A percentile compares a stretch with the other conserved stretches of the same genome.
Evolutionary conservation across 2,888 invertebrate genomes (phyloP).

Genomic region (Unio delphinus): DNA sequence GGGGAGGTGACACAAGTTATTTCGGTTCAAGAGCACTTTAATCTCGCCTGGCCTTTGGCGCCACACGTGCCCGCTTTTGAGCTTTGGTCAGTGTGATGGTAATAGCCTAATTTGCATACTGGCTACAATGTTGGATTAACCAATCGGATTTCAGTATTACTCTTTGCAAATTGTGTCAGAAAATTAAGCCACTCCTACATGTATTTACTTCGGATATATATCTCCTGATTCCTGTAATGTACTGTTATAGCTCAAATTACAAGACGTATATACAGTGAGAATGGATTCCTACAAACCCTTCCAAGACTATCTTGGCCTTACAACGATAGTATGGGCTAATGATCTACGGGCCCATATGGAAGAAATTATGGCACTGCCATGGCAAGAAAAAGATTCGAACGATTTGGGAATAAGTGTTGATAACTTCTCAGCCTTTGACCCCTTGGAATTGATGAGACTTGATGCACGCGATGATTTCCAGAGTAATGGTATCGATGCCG

Average conservation of each 20-base stretch:
- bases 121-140: too few relatives aligned
- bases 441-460: slow-evolving; percentile 4
- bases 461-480: slow-evolving; percentile 34
- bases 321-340: slow-evolving; percentile 17
- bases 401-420: slow-evolving; percentile 6
- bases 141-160: too few relatives aligned
- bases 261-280: too few relatives aligned
- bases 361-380: not conserved
- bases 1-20: not conserved
- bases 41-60: not conserved
- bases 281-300: slow-evolving; percentile 13
- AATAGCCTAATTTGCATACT: too few relatives aligned
- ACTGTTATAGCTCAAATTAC: too few relatives aligned
- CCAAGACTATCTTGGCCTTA: slow-evolving; percentile 26
- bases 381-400: not conserved
- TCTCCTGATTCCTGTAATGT: too few relatives aligned
- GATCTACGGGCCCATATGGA: slow-evolving; percentile 8
- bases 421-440: slow-evolving; percentile 2
- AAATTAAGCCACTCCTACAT: too few relatives aligned
- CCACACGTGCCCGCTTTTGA: not conserved
- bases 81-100: too few relatives aligned
- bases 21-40: not conserved
- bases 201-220: too few relatives aligned
- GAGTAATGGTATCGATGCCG: slow-evolving; percentile 38
- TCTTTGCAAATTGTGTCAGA: too few relatives aligned